Percentiles rank a stretch among this genome's conserved stretches.
These are phyloP conservation scores for Automeris io DNA, from an alignment of 2,888 invertebrate species.

Conservation along the genomic window DNA sequence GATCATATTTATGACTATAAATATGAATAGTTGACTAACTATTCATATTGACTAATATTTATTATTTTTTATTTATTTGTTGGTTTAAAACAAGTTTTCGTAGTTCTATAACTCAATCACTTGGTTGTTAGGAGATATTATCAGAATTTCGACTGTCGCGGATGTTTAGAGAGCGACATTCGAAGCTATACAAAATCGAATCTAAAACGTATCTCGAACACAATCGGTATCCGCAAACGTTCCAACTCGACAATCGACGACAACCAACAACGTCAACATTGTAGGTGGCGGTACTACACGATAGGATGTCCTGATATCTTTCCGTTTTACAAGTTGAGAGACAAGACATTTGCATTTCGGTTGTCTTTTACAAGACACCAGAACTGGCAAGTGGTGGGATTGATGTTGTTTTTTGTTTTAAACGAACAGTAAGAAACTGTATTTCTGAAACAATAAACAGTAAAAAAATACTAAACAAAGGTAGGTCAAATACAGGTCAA, in stretches of 20 bases:
- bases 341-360: slow-evolving; percentile 58
- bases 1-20: too few relatives aligned
- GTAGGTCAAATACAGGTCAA: not conserved
- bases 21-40: too few relatives aligned
- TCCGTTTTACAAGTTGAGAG: slow-evolving; percentile 47
- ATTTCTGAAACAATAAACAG: not conserved
- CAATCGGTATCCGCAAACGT: slow-evolving; percentile 50
- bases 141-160: slow-evolving; percentile 40
- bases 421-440: not conserved
- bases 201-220: slow-evolving; percentile 50
- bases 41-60: too few relatives aligned
- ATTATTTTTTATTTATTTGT: too few relatives aligned
- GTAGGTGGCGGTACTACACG: slow-evolving; percentile 30
- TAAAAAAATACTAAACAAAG: not conserved
- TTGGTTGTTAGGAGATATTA: slow-evolving; percentile 18
- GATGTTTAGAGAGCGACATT: slow-evolving; percentile 33
- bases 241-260: slow-evolving; percentile 21
- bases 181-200: slow-evolving; percentile 47
- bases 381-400: slow-evolving; percentile 24
- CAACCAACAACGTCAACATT: slow-evolving; percentile 19
- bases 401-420: slow-evolving; percentile 25
- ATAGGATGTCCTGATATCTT: slow-evolving; percentile 48
- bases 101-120: slow-evolving; percentile 6
- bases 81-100: not conserved
- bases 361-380: slow-evolving; percentile 35